phyloP scores from a whole-genome alignment of 2,113 vertebrate genomes.

The Smithornis capensis region DNA sequence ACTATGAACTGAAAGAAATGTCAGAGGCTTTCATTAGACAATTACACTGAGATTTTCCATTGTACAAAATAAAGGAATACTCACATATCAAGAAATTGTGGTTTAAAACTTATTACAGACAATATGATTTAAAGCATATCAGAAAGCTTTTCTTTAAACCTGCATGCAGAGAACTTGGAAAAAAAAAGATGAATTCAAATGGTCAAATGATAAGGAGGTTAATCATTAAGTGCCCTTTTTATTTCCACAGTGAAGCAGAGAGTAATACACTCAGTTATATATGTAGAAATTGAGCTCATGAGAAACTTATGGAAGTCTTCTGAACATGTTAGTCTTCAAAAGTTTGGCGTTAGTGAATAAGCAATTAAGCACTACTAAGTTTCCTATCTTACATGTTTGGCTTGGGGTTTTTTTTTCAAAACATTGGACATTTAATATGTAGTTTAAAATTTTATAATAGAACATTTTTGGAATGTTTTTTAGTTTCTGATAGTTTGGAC shows the following conservation, averaged over 20 bases:
- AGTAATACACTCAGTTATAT: neutral
- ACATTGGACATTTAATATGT: neutral
- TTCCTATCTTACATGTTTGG: neutral
- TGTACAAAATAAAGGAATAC: rapidly evolving
- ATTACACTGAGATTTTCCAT: neutral
- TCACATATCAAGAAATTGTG: neutral
- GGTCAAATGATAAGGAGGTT: neutral
- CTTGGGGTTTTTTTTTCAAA: neutral
- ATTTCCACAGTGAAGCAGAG: neutral
- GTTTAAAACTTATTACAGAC: neutral
- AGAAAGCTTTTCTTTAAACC: neutral
- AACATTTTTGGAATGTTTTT: neutral
- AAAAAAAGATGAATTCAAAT: neutral
- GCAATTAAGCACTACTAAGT: neutral
- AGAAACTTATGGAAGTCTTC: neutral
- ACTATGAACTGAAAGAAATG: neutral
- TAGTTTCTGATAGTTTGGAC: neutral
- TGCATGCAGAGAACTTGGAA: neutral
- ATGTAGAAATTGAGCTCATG: neutral
- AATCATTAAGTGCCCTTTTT: neutral
- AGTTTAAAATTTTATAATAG: neutral
- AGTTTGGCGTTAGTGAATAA: neutral
- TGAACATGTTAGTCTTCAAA: neutral
- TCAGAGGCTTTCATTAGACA: neutral
- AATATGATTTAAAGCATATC: neutral